These are phyloP conservation scores for Eurytoma californica DNA, from an alignment of 2,888 invertebrate genomes.

Conservation along the genomic window DNA sequence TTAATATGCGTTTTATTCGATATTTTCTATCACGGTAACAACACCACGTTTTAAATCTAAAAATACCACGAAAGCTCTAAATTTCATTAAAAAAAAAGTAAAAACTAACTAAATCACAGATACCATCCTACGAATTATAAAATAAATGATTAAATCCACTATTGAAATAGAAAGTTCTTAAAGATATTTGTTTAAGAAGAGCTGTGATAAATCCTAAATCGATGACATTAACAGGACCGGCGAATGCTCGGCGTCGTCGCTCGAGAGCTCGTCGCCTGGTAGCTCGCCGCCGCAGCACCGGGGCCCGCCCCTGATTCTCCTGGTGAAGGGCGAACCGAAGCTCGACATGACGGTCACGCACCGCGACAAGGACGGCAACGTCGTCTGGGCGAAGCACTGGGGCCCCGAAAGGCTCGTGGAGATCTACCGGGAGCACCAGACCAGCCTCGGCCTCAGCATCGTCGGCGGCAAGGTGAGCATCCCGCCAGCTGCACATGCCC, in stretches of 20 bases:
- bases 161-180: too few species aligned
- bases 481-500: not conserved
- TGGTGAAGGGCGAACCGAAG: constrained; percentile 61
- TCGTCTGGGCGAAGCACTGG: constrained; percentile 85
- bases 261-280: constrained; percentile 57
- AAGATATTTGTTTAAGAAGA: too few species aligned
- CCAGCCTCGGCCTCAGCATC: constrained; percentile 96
- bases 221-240: constrained; percentile 14
- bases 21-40: too few species aligned
- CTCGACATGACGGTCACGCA: constrained; percentile 74
- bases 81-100: too few species aligned
- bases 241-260: constrained; percentile 53
- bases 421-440: constrained; percentile 83
- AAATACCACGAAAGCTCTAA: too few species aligned
- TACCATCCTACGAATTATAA: too few species aligned
- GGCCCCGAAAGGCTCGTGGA: constrained; percentile 87
- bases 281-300: constrained; percentile 31
- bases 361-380: constrained; percentile 72
- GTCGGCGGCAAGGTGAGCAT: constrained; percentile 91
- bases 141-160: too few species aligned
- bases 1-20: too few species aligned
- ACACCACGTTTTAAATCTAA: too few species aligned
- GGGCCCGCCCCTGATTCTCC: constrained; percentile 60
- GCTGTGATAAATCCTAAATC: too few species aligned
- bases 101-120: too few species aligned